Conservation (phyloP, 2,797 vertebrate genomes). For the Liparis tanakae region DNA sequence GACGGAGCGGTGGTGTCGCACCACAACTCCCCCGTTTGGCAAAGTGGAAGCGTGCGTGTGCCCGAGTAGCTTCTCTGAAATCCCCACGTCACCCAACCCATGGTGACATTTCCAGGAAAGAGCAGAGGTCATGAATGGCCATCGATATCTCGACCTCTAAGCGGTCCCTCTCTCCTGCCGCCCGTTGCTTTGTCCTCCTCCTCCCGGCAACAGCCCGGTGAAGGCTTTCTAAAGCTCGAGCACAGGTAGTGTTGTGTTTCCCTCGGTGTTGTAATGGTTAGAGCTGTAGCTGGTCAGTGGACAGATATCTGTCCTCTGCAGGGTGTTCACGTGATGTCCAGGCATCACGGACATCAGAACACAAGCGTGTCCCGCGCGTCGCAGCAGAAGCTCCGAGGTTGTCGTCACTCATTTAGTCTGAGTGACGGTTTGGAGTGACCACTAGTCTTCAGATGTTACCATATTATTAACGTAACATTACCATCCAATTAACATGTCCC, state of each 20-base stretch:
- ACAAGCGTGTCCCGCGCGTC: background rate
- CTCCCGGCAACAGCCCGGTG: background rate
- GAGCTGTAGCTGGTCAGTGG: background rate
- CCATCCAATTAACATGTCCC: slow-evolving; percentile 46
- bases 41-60: background rate
- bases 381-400: slow-evolving; percentile 18
- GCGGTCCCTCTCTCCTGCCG: background rate
- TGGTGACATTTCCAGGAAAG: slow-evolving; percentile 32
- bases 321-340: background rate
- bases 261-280: slow-evolving; percentile 15
- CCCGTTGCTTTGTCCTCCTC: background rate
- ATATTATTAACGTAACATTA: slow-evolving; percentile 63
- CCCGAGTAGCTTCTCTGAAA: slow-evolving; percentile 39
- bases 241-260: slow-evolving; percentile 13
- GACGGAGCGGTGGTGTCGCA: background rate
- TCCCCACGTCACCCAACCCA: background rate
- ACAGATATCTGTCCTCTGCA: background rate
- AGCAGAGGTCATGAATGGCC: slow-evolving; percentile 15
- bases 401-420: background rate
- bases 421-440: slow-evolving; percentile 42
- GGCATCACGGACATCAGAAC: background rate
- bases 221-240: slow-evolving; percentile 2
- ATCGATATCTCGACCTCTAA: slow-evolving; percentile 8
- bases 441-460: slow-evolving; percentile 41
- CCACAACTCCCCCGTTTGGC: slow-evolving; percentile 13